phyloP scores from a whole-genome alignment of 2,113 vertebrate species.

The Talpa occidentalis region DNA sequence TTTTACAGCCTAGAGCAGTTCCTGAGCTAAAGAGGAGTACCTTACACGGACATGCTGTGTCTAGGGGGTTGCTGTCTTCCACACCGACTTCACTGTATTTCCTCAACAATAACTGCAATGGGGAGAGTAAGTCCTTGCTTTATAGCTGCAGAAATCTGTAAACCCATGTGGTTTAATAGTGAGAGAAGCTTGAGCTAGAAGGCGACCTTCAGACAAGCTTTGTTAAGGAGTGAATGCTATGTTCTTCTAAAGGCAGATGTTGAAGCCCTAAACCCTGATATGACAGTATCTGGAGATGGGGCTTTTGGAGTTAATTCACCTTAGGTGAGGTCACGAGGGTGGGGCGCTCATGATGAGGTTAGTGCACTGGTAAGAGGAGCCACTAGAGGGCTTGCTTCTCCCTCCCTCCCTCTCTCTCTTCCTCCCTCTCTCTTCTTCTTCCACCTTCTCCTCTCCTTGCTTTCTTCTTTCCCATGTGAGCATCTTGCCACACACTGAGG shows the following conservation, averaged over 20 bases:
- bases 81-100: background rate
- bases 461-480: no score
- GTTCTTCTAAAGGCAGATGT: background rate
- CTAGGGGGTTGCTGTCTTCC: background rate
- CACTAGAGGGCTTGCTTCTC: background rate
- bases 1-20: background rate
- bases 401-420: background rate
- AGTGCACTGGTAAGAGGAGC: background rate
- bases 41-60: background rate
- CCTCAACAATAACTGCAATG: background rate
- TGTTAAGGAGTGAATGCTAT: background rate
- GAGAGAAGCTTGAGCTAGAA: background rate
- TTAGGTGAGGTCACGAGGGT: background rate
- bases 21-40: slow-evolving; percentile 7
- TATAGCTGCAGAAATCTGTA: background rate
- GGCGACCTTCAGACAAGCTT: background rate
- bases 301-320: background rate
- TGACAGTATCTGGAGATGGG: background rate
- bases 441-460: background rate
- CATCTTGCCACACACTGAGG: background rate
- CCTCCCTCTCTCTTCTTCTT: background rate
- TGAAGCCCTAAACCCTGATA: background rate
- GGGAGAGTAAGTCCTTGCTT: background rate
- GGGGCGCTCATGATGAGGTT: background rate
- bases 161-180: background rate